Evolutionary conservation across 2,113 vertebrate genomes (phyloP).

Genomic region (Bubalus kerabau): DNA sequence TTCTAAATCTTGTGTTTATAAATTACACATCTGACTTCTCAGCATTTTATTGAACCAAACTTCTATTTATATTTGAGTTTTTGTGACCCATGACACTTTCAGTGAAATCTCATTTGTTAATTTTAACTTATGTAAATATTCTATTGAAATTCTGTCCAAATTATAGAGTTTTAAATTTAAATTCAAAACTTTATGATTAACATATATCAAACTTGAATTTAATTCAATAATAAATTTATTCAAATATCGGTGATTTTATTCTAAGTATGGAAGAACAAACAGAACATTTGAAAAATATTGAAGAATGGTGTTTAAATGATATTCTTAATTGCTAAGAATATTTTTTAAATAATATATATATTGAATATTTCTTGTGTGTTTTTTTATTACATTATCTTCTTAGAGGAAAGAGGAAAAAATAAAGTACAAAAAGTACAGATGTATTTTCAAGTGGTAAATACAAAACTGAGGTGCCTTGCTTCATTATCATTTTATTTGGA

Average conservation of each 20-base stretch:
- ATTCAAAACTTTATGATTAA: background rate
- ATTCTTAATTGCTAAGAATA: background rate
- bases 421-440: background rate
- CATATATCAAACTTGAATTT: background rate
- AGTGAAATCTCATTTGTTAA: background rate
- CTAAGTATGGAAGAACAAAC: background rate
- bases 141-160: background rate
- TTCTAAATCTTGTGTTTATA: background rate
- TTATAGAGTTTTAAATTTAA: background rate
- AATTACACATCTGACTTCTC: background rate
- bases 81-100: background rate
- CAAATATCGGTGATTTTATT: background rate
- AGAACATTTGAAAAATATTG: background rate
- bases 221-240: background rate
- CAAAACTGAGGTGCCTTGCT: background rate
- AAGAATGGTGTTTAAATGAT: background rate
- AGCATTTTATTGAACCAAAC: background rate
- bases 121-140: background rate
- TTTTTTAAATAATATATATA: background rate
- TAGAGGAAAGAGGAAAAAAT: background rate
- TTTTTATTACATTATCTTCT: background rate
- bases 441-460: background rate
- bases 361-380: background rate
- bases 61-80: background rate
- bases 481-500: background rate